These are phyloP conservation scores for Sterna hirundo DNA, from an alignment of 2,113 vertebrate species.

Conservation along the genomic window DNA sequence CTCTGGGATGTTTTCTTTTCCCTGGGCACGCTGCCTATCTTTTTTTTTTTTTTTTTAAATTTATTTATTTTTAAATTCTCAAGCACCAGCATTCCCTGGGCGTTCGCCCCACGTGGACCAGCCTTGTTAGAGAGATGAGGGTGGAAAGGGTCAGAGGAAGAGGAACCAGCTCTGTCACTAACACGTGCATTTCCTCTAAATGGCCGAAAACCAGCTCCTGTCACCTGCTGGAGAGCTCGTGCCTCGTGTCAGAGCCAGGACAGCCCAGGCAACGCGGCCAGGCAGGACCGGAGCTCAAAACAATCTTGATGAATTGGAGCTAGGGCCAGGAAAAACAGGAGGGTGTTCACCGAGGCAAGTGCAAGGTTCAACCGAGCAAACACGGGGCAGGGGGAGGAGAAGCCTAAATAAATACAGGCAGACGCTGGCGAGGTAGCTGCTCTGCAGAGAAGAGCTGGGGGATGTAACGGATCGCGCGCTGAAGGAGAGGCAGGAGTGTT, in stretches of 20 bases:
- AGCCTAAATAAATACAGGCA: neutral
- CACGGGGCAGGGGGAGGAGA: neutral
- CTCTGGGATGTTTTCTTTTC: neutral
- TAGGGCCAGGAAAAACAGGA: constrained; percentile 16
- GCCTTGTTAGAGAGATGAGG: neutral
- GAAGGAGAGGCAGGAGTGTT: neutral
- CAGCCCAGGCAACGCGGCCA: neutral
- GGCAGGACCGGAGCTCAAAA: neutral
- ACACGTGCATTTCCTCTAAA: neutral
- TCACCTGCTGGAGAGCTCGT: neutral
- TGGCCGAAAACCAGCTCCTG: neutral
- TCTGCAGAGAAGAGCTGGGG: neutral
- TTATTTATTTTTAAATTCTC: neutral
- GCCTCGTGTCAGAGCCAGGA: neutral
- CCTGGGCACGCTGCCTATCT: neutral
- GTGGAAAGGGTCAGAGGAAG: neutral
- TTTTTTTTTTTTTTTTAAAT: neutral
- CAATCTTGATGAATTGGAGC: neutral
- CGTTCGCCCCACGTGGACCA: neutral
- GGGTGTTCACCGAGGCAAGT: constrained; percentile 9
- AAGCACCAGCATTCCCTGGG: neutral
- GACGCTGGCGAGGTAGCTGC: neutral
- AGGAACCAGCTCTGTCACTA: neutral
- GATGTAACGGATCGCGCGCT: neutral
- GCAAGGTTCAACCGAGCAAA: neutral